Evolutionary conservation across 2,113 vertebrate species (phyloP).

Genomic region (Thryonomys swinderianus): DNA sequence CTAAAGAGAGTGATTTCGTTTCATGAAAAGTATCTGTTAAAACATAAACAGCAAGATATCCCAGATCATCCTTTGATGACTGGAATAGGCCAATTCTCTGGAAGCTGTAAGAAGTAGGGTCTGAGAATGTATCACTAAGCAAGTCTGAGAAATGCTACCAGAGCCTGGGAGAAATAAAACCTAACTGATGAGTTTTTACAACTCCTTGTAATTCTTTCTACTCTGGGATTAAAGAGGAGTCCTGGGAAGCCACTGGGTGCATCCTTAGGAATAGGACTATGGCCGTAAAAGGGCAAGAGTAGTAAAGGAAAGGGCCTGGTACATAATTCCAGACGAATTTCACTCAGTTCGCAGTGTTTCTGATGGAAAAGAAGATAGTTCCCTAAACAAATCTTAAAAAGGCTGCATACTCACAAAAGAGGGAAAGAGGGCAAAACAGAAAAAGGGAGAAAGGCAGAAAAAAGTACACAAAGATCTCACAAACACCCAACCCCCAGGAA

Average conservation of each 20-base stretch:
- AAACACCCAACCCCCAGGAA: not conserved
- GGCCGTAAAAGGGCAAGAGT: not conserved
- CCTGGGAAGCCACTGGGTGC: not conserved
- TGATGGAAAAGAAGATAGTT: not conserved
- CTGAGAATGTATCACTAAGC: not conserved
- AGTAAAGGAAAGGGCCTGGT: not conserved
- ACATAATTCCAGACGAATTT: not conserved
- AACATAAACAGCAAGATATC: constrained; percentile 6
- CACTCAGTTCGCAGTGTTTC: not conserved
- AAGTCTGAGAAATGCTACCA: constrained; percentile 43
- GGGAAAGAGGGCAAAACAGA: not conserved
- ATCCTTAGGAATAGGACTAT: not conserved
- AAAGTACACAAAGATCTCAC: not conserved
- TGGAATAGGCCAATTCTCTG: not conserved
- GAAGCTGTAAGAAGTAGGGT: not conserved
- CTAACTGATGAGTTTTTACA: not conserved
- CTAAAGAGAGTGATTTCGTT: not conserved
- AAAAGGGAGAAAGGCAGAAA: not conserved
- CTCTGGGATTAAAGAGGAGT: not conserved
- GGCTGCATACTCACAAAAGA: not conserved
- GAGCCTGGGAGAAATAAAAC: constrained; percentile 40
- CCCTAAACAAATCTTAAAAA: not conserved
- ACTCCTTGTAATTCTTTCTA: not conserved
- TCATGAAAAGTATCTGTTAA: constrained; percentile 9
- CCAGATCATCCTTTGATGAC: not conserved